Base-by-base conservation (phyloP, 2,888 invertebrate species). In the Thereva nobilitata region DNA sequence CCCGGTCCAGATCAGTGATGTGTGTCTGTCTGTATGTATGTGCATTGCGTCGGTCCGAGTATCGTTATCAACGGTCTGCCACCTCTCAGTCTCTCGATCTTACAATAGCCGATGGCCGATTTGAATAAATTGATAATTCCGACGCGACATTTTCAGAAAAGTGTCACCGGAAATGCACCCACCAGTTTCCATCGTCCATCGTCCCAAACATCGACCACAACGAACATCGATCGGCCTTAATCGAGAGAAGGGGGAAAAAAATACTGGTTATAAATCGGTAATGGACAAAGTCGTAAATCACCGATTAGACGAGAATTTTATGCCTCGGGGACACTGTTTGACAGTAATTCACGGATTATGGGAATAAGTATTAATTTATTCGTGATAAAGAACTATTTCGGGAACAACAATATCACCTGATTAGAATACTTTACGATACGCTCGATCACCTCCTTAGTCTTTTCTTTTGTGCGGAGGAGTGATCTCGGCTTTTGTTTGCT, bases 131-230 rank as follows among this genome's bases (percentile, higher is more conserved):
- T 55, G 65, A 65, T 65, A 55, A 65, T 56, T 35, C 23, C 34
- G 8, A 50, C 34, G 41, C 41, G 50, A 50, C 50, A 61, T 41
- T 49, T 41, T 40, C 40, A 35, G 12, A 4, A 52, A 45, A 64
- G 37, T 40, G 47, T 59, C 38, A 50, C 65, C 55, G 65, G 65
- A 65, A 65, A 65, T 65, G 65, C 65, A 56, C 65, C 65, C 65
- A 65, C 65, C 53, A 42, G 53, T 12, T 37, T 45, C 5, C 7
- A 44, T 56, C 44, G 9, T 54, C 35, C 37, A 42, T 40, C 35
- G 35, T n/a, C 41, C 35, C 7, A 54, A 35, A 56, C 12, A 56
- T 35, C 35, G 23, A 4, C 6, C 12, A 44, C 23, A 54, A 44
- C 64, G 45, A 54, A 2, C 23, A 23, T 23, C 23, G 23, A 23